These are phyloP conservation scores for Standfussiana lucernea DNA, from an alignment of 2,888 invertebrate genomes.

Conservation along the genomic window DNA sequence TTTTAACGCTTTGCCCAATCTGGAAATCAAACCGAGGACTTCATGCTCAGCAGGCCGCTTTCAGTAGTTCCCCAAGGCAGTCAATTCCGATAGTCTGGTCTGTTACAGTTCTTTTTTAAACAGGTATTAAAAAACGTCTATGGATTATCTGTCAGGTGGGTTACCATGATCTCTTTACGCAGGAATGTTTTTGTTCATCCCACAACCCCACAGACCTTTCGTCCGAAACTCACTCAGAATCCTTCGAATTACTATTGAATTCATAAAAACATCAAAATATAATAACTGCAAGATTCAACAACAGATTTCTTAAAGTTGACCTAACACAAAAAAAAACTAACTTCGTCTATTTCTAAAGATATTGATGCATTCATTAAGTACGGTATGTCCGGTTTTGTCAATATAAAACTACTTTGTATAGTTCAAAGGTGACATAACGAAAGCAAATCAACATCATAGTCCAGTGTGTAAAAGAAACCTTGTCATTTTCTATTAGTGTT, in stretches of 20 bases:
- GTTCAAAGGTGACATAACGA: slow-evolving; percentile 39
- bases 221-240: not conserved
- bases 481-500: slow-evolving; percentile 10
- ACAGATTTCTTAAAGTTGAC: slow-evolving; percentile 5
- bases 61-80: not conserved
- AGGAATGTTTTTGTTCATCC: too few species aligned
- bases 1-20: not conserved
- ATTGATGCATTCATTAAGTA: slow-evolving; percentile 34
- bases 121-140: too few species aligned
- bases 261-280: not conserved
- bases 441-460: slow-evolving; percentile 28
- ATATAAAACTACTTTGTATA: slow-evolving; percentile 11
- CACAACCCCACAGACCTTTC: too few species aligned
- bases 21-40: not conserved
- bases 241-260: not conserved
- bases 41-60: not conserved
- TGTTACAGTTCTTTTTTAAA: not conserved
- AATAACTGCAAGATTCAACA: not conserved
- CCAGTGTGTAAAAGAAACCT: slow-evolving; percentile 11
- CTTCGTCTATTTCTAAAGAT: slow-evolving; percentile 29
- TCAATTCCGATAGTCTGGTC: not conserved
- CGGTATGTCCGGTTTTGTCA: slow-evolving; percentile 27
- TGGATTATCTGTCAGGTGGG: not conserved
- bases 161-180: too few species aligned
- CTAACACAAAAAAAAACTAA: not conserved